A percentile compares a stretch with the other conserved stretches of the same genome.
These are phyloP conservation scores for Arvicanthis niloticus DNA, from an alignment of 2,113 vertebrate species.

Conservation along the genomic window DNA sequence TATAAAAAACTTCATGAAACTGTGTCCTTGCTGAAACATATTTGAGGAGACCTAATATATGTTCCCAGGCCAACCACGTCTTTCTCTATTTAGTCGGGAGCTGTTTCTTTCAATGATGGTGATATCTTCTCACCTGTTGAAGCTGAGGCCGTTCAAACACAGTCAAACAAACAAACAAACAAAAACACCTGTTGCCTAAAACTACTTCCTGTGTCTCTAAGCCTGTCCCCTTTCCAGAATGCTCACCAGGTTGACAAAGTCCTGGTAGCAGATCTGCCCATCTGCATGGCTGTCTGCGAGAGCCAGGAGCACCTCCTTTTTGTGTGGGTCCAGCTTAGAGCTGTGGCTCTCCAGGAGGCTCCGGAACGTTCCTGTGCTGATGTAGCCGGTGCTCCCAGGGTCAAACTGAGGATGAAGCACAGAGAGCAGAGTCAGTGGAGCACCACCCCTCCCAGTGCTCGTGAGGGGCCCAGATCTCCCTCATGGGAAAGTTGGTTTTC, in stretches of 20 bases:
- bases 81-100: background rate
- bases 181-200: background rate
- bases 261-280: constrained; percentile 97
- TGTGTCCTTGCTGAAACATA: background rate
- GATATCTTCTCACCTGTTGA: background rate
- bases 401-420: constrained; percentile 91
- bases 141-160: background rate
- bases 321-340: constrained; percentile 96
- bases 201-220: background rate
- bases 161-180: background rate
- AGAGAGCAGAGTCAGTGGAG: constrained; percentile 52
- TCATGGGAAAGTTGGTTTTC: background rate
- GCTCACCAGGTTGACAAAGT: constrained; percentile 98
- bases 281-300: constrained; percentile 95
- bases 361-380: constrained; percentile 96
- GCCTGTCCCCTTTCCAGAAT: background rate
- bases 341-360: constrained; percentile 94
- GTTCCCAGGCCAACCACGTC: background rate
- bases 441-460: background rate
- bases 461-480: background rate
- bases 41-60: background rate
- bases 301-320: constrained; percentile 96
- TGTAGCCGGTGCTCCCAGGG: constrained; percentile 95
- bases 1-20: background rate
- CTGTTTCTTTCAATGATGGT: background rate